Evolutionary conservation across 2,888 invertebrate genomes (phyloP).

Genomic region (Cerastis rubricosa): DNA sequence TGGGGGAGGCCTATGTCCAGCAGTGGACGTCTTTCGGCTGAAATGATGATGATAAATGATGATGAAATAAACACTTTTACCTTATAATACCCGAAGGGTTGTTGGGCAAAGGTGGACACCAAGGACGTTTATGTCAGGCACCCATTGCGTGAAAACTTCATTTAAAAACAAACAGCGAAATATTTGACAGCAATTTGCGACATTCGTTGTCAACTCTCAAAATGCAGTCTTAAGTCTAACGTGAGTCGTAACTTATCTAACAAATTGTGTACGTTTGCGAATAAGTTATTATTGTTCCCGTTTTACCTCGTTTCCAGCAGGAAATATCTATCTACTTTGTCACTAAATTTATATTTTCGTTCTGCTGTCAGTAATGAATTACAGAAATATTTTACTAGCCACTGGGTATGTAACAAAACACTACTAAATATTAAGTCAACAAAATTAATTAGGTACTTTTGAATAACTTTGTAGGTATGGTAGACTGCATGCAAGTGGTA

Average conservation of each 20-base stretch:
- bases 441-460: background rate
- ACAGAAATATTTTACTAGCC: constrained; percentile 8
- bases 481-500: background rate
- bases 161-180: background rate
- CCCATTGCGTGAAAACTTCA: too few species aligned
- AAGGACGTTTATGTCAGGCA: too few species aligned
- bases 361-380: constrained; percentile 16
- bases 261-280: constrained; percentile 38
- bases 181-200: background rate
- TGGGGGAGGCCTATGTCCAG: too few species aligned
- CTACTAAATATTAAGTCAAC: background rate
- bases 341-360: constrained; percentile 38
- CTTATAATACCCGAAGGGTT: too few species aligned
- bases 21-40: too few species aligned
- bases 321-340: constrained; percentile 48
- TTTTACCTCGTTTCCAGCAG: constrained; percentile 24
- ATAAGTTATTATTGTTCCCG: constrained; percentile 34
- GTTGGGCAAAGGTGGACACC: too few species aligned
- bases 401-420: too few species aligned
- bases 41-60: too few species aligned
- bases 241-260: constrained; percentile 25
- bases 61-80: too few species aligned
- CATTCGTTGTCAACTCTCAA: background rate
- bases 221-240: background rate
- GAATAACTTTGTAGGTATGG: background rate